Percentiles rank a stretch among this genome's conserved stretches.
phyloP scores from a whole-genome alignment of 1,140 invertebrate species.

The Ctenoplectra terminalis region DNA sequence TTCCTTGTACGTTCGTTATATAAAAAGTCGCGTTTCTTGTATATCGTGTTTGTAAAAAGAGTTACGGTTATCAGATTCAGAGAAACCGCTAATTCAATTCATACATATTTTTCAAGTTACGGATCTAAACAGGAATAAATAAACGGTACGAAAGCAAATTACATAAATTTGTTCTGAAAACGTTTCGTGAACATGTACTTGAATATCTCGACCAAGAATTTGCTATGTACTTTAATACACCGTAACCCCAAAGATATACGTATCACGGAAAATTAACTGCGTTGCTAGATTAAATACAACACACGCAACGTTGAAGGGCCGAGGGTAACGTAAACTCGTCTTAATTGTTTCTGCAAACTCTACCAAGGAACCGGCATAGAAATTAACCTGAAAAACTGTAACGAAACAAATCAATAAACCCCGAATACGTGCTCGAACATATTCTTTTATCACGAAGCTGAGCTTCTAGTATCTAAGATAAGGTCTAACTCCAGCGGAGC shows the following conservation, averaged over 20 bases:
- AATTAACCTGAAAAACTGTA: background rate
- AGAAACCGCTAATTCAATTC: background rate
- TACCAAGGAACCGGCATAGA: background rate
- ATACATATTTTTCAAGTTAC: background rate
- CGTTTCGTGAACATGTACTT: background rate
- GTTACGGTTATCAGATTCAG: too few species aligned
- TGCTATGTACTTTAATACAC: background rate
- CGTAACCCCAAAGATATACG: conserved; percentile 8
- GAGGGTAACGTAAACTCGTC: background rate
- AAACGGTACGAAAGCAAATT: background rate
- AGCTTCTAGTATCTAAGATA: too few species aligned
- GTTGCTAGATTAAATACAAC: conserved; percentile 8
- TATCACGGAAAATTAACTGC: background rate
- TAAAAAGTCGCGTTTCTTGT: background rate
- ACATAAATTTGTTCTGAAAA: background rate
- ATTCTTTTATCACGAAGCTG: too few species aligned
- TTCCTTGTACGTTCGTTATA: background rate
- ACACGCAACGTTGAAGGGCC: conserved; percentile 1
- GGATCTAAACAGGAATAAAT: background rate
- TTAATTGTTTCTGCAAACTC: conserved; percentile 35
- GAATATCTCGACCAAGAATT: background rate
- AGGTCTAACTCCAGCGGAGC: too few species aligned
- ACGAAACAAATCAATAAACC: background rate
- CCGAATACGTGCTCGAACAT: too few species aligned
- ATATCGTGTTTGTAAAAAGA: background rate